Evolutionary conservation across 1,140 invertebrate species (phyloP).

Genomic region (Vollenhovia emeryi): DNA sequence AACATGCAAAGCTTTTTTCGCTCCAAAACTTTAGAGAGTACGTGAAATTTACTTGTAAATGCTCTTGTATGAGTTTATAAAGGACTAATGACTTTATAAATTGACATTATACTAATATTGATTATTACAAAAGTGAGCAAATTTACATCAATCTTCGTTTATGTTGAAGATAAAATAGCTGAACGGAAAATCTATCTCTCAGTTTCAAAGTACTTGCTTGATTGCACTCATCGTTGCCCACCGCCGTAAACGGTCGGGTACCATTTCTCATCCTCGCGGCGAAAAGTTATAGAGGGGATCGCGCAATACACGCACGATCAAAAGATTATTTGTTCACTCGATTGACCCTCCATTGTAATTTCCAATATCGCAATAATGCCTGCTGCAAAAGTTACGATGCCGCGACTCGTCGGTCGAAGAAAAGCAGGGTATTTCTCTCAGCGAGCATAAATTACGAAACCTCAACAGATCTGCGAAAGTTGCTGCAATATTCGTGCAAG

Average conservation of each 20-base stretch:
- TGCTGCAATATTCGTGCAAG: background rate
- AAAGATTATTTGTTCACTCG: conserved; percentile 7
- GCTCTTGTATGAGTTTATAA: background rate
- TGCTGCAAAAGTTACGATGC: conserved; percentile 14
- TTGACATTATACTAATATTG: background rate
- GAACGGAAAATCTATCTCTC: background rate
- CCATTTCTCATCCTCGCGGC: conserved; percentile 14
- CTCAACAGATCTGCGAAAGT: conserved; percentile 12
- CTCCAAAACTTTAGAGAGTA: too few species aligned
- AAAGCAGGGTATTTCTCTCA: conserved; percentile 5
- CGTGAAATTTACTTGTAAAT: background rate
- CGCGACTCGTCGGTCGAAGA: conserved; percentile 9
- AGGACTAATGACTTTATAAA: background rate
- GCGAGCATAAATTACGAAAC: conserved; percentile 14
- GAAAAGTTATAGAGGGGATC: conserved; percentile 3
- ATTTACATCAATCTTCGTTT: background rate
- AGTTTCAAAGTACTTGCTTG: background rate
- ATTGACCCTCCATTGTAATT: conserved; percentile 15
- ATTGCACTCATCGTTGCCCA: background rate
- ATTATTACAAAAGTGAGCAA: background rate
- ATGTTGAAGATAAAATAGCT: background rate
- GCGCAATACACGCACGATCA: background rate
- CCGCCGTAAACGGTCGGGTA: background rate
- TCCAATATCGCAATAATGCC: conserved; percentile 28
- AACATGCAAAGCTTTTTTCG: background rate